phyloP scores from a whole-genome alignment of 2,888 invertebrate genomes.

The Encarsia formosa region DNA sequence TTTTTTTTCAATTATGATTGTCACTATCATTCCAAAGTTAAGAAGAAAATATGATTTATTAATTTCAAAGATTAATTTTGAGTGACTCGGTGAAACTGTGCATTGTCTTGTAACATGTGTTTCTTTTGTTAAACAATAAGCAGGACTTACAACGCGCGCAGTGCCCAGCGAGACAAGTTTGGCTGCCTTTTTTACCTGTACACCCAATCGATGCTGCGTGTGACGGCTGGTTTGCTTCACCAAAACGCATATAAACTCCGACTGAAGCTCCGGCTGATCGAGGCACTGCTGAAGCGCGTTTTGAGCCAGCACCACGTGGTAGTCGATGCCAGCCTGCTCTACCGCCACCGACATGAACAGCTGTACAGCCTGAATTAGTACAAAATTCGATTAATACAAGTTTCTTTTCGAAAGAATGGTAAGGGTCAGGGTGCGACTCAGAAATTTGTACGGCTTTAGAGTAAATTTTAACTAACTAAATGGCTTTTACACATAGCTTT shows the following conservation, averaged over 20 bases:
- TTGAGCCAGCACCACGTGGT: slow-evolving; percentile 95
- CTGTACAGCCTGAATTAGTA: slow-evolving; percentile 86
- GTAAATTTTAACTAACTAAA: too few species aligned
- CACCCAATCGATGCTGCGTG: slow-evolving; percentile 69
- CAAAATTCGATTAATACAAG: too few species aligned
- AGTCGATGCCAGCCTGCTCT: slow-evolving; percentile 93
- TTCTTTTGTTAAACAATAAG: slow-evolving; percentile 50
- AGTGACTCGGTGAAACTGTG: slow-evolving; percentile 10
- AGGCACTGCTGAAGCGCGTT: slow-evolving; percentile 91
- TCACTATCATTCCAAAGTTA: too few species aligned
- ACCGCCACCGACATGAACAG: slow-evolving; percentile 94
- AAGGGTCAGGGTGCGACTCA: too few species aligned
- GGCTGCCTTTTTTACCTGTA: slow-evolving; percentile 72
- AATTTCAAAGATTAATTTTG: background rate
- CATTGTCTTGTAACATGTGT: slow-evolving; percentile 5
- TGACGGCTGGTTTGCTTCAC: slow-evolving; percentile 90
- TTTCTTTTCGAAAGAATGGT: too few species aligned
- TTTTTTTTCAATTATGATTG: too few species aligned
- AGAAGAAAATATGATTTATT: background rate
- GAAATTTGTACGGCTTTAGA: too few species aligned
- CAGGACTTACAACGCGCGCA: slow-evolving; percentile 53
- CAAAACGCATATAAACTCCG: slow-evolving; percentile 87
- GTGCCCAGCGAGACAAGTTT: slow-evolving; percentile 53
- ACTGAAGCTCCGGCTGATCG: slow-evolving; percentile 83
- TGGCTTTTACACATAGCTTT: too few species aligned